These are phyloP conservation scores for Puntigrus tetrazona DNA, from an alignment of 2,113 vertebrate species.

Conservation along the genomic window DNA sequence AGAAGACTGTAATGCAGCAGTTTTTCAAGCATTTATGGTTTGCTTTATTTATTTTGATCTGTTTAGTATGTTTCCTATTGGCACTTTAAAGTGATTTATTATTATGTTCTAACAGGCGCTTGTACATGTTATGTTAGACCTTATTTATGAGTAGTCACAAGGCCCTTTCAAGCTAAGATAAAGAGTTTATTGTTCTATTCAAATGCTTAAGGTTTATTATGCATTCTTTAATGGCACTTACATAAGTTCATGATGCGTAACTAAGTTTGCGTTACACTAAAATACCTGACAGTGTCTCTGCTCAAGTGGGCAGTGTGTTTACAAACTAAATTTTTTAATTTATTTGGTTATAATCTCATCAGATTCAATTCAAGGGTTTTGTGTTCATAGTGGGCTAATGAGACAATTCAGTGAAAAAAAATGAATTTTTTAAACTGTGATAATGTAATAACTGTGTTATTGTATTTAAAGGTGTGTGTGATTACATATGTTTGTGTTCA, in stretches of 20 bases:
- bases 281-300: neutral
- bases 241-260: neutral
- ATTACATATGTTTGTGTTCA: neutral
- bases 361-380: conserved; percentile 5
- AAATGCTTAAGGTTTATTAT: neutral
- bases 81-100: neutral
- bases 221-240: neutral
- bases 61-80: neutral
- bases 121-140: neutral
- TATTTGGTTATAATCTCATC: neutral
- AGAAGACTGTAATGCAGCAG: neutral
- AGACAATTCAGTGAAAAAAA: neutral
- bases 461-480: no score
- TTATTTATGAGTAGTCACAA: neutral
- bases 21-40: neutral
- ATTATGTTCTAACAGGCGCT: neutral
- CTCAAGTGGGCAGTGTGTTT: neutral
- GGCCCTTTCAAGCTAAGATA: neutral
- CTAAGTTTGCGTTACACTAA: neutral
- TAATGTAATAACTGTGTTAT: no score
- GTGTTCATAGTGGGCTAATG: neutral
- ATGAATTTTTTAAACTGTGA: neutral
- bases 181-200: neutral
- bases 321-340: neutral
- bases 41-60: neutral